Evolutionary conservation across 2,113 vertebrate species (phyloP).

Genomic region (Silurus glanis): DNA sequence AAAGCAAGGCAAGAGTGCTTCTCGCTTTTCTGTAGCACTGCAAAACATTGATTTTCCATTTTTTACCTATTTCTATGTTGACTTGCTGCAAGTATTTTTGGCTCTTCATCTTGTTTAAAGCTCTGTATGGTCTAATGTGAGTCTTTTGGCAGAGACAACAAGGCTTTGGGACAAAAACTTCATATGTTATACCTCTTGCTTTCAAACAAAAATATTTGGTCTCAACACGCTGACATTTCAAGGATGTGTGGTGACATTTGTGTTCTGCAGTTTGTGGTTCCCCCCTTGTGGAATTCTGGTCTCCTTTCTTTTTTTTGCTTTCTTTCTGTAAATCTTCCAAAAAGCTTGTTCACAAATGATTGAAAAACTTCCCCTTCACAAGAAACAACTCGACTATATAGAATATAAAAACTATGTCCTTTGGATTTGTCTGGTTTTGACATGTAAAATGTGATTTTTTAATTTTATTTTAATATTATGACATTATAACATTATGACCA

Average conservation of each 20-base stretch:
- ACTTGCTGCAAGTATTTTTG: not conserved
- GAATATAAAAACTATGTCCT: not conserved
- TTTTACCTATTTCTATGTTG: not conserved
- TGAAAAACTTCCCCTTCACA: not conserved
- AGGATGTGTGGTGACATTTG: not conserved
- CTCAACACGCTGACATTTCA: not conserved
- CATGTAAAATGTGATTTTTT: not conserved
- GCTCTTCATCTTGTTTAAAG: not conserved
- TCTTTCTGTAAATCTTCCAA: not conserved
- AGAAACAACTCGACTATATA: not conserved
- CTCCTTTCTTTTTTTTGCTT: too few relatives aligned
- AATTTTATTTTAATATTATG: not conserved
- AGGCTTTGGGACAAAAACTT: not conserved
- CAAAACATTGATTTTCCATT: not conserved
- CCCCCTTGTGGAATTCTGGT: too few relatives aligned
- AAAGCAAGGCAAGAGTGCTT: not conserved
- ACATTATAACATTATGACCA: too few relatives aligned
- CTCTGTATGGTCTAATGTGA: not conserved
- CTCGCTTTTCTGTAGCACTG: not conserved
- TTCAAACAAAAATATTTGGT: not conserved
- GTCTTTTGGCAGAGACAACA: not conserved
- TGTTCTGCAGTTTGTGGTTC: not conserved
- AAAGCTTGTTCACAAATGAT: not conserved
- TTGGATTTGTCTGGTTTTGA: not conserved
- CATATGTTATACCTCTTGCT: not conserved